Percentiles rank a stretch among this genome's conserved stretches.
Conservation (phyloP, 2,888 invertebrate species). For the Cactoblastis cactorum region DNA sequence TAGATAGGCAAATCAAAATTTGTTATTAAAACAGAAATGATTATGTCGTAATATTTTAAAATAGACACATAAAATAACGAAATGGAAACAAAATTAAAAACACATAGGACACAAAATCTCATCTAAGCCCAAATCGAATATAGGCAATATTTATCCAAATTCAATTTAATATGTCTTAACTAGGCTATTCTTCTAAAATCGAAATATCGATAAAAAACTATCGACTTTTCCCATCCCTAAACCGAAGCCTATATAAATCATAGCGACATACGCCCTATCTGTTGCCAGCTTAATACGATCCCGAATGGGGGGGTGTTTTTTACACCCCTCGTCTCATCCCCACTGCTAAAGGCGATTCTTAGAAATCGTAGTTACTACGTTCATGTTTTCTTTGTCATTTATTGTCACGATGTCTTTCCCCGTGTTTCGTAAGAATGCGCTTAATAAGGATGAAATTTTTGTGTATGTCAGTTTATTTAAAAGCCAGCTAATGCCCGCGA, state of each 20-base stretch:
- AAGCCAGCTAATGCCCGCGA: too few species aligned
- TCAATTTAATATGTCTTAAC: too few species aligned
- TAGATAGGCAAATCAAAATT: too few species aligned
- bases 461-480: too few species aligned
- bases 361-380: conserved; percentile 4
- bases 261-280: conserved; percentile 75
- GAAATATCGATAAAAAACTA: conserved; percentile 27
- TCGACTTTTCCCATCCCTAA: conserved; percentile 42
- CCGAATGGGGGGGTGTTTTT: conserved; percentile 48
- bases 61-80: too few species aligned
- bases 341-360: conserved; percentile 17
- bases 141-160: too few species aligned
- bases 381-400: conserved; percentile 14
- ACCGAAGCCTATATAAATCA: conserved; percentile 67
- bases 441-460: background rate
- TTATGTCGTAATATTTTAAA: too few species aligned
- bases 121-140: too few species aligned
- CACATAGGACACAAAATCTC: too few species aligned
- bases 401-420: background rate
- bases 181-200: conserved; percentile 14
- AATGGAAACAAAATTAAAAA: too few species aligned
- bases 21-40: too few species aligned
- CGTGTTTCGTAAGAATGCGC: too few species aligned
- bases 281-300: conserved; percentile 76
- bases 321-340: conserved; percentile 33